phyloP scores from a whole-genome alignment of 2,888 invertebrate species.

The Hypercompe scribonia region DNA sequence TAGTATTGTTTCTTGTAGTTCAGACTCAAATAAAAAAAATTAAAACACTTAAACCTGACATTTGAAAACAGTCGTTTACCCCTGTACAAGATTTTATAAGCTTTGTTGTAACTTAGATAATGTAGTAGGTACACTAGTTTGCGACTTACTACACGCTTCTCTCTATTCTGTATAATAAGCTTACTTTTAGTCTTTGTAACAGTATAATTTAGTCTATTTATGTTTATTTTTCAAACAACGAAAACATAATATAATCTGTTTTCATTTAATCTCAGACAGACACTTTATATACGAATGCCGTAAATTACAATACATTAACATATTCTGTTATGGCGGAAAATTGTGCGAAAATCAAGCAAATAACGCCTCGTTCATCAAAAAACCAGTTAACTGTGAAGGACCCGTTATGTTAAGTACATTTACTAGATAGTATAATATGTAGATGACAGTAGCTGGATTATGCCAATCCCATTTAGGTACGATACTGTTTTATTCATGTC shows the following conservation, averaged over 20 bases:
- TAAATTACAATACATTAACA: conserved; percentile 30
- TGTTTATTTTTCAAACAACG: not conserved
- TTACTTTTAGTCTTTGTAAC: not conserved
- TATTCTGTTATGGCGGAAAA: conserved; percentile 23
- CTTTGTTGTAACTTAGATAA: not conserved
- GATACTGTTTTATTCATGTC: conserved; percentile 45
- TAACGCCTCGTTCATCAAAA: conserved; percentile 28
- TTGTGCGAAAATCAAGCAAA: conserved; percentile 24
- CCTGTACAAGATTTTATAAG: too few relatives aligned
- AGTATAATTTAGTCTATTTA: not conserved
- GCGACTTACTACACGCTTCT: not conserved
- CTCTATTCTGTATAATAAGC: not conserved
- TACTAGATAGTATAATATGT: conserved; percentile 31
- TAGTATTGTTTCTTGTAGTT: too few relatives aligned
- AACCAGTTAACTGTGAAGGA: conserved; percentile 32
- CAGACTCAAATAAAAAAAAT: not conserved
- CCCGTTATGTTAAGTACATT: conserved; percentile 29
- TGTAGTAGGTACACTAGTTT: not conserved
- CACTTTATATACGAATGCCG: conserved; percentile 32
- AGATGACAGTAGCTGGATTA: conserved; percentile 11
- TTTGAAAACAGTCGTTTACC: not conserved
- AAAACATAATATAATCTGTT: not conserved
- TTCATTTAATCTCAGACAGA: conserved; percentile 35
- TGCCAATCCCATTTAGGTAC: conserved; percentile 21
- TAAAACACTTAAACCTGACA: not conserved